Percentiles rank a stretch among this genome's conserved stretches.
phyloP scores from a whole-genome alignment of 2,888 invertebrate species.

The Idaea straminata region DNA sequence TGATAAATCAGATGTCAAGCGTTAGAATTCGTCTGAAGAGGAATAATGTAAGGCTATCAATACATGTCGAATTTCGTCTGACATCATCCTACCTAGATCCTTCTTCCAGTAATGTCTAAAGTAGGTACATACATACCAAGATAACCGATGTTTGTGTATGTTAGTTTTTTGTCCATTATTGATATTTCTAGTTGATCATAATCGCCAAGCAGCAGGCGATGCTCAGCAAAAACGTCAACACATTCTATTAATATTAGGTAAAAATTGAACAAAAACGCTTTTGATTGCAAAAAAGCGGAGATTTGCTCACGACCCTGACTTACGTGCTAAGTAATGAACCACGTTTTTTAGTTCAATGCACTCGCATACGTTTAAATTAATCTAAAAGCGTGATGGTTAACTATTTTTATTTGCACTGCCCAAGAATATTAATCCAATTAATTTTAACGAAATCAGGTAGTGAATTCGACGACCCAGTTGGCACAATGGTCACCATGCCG shows the following conservation, averaged over 20 bases:
- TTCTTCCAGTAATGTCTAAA: conserved; percentile 31
- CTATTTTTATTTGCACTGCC: conserved; percentile 55
- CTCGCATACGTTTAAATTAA: conserved; percentile 64
- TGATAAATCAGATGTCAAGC: conserved; percentile 75
- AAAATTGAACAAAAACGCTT: conserved; percentile 56
- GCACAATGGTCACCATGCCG: too few relatives aligned
- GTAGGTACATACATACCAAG: conserved; percentile 8
- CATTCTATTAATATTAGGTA: conserved; percentile 57
- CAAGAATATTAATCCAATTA: conserved; percentile 37
- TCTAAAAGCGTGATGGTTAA: conserved; percentile 60
- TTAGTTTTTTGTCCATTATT: conserved; percentile 44
- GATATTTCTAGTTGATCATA: conserved; percentile 50
- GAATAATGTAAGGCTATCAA: conserved; percentile 61
- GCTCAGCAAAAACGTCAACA: conserved; percentile 56
- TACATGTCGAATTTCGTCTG: conserved; percentile 56
- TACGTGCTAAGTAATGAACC: conserved; percentile 71
- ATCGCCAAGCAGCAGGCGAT: conserved; percentile 38
- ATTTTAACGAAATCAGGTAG: background rate
- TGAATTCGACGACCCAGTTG: too few relatives aligned
- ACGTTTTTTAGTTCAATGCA: conserved; percentile 77
- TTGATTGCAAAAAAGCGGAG: conserved; percentile 59
- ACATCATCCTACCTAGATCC: conserved; percentile 53
- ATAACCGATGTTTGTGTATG: conserved; percentile 29
- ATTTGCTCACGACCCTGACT: conserved; percentile 59
- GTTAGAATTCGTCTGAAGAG: conserved; percentile 57